phyloP scores from a whole-genome alignment of 2,888 invertebrate genomes.

The Cryptocephalus moraei region DNA sequence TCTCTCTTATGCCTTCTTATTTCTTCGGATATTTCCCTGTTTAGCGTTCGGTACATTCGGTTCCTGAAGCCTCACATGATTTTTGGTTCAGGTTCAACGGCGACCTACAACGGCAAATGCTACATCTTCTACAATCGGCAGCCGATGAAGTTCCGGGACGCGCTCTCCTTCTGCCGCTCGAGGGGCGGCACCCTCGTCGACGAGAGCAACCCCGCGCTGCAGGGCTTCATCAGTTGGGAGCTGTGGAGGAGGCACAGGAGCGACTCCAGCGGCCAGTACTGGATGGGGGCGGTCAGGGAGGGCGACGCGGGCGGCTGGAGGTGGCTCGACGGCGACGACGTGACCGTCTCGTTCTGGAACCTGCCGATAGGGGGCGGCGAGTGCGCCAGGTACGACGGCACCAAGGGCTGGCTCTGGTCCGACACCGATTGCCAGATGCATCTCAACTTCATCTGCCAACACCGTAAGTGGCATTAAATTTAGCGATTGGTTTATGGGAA shows the following conservation, averaged over 20 bases:
- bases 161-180: slow-evolving; percentile 67
- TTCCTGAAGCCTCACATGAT: too few relatives aligned
- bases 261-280: slow-evolving; percentile 85
- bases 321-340: slow-evolving; percentile 78
- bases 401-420: slow-evolving; percentile 91
- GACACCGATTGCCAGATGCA: slow-evolving; percentile 79
- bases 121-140: slow-evolving; percentile 89
- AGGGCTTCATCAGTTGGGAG: slow-evolving; percentile 93
- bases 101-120: slow-evolving; percentile 91
- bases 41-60: too few relatives aligned
- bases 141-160: slow-evolving; percentile 69
- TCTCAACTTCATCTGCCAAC: slow-evolving; percentile 87
- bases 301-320: slow-evolving; percentile 57
- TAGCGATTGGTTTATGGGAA: too few relatives aligned
- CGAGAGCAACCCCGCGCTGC: slow-evolving; percentile 86
- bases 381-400: slow-evolving; percentile 84
- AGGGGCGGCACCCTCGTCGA: slow-evolving; percentile 76
- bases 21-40: too few relatives aligned
- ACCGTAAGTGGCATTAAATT: slow-evolving; percentile 57
- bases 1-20: too few relatives aligned
- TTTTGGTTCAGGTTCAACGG: slow-evolving; percentile 52
- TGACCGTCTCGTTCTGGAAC: slow-evolving; percentile 88
- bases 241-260: slow-evolving; percentile 83
- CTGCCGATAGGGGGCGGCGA: slow-evolving; percentile 72
- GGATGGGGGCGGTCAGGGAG: slow-evolving; percentile 90